Evolutionary conservation across 2,888 invertebrate genomes (phyloP).

Genomic region (Troglohyphantes excavatus): DNA sequence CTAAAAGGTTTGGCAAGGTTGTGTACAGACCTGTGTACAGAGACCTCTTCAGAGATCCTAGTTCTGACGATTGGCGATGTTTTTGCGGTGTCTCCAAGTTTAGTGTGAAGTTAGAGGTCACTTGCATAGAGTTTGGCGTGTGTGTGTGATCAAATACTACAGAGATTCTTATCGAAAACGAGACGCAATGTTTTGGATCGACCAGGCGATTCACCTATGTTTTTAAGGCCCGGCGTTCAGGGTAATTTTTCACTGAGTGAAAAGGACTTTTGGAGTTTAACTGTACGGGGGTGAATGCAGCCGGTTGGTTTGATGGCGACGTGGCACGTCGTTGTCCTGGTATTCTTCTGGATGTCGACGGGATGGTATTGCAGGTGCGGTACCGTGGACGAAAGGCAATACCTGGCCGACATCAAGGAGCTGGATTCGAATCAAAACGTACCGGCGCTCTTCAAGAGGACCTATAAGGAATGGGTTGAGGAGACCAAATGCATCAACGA

Average conservation of each 20-base stretch:
- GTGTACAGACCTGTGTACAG: too few relatives aligned
- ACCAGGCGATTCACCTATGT: too few relatives aligned
- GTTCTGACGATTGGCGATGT: too few relatives aligned
- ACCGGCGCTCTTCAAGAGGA: conserved; percentile 4
- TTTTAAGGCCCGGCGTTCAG: neutral
- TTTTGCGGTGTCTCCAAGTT: too few relatives aligned
- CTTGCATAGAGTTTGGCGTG: too few relatives aligned
- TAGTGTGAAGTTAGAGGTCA: too few relatives aligned
- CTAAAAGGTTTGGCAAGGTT: too few relatives aligned
- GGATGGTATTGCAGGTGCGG: neutral
- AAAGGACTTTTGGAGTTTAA: neutral
- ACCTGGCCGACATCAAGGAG: neutral
- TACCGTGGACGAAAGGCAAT: neutral
- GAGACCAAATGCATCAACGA: neutral
- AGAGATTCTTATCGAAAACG: too few relatives aligned
- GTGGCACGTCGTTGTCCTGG: neutral
- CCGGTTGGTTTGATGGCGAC: neutral
- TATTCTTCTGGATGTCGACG: neutral
- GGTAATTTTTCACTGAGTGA: neutral
- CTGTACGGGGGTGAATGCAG: neutral
- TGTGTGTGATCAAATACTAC: too few relatives aligned
- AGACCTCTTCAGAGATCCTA: too few relatives aligned
- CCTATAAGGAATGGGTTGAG: neutral
- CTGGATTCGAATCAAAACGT: neutral
- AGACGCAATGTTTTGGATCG: too few relatives aligned